Evolutionary conservation across 2,888 invertebrate genomes (phyloP).

Genomic region (Cephalotes varians): DNA sequence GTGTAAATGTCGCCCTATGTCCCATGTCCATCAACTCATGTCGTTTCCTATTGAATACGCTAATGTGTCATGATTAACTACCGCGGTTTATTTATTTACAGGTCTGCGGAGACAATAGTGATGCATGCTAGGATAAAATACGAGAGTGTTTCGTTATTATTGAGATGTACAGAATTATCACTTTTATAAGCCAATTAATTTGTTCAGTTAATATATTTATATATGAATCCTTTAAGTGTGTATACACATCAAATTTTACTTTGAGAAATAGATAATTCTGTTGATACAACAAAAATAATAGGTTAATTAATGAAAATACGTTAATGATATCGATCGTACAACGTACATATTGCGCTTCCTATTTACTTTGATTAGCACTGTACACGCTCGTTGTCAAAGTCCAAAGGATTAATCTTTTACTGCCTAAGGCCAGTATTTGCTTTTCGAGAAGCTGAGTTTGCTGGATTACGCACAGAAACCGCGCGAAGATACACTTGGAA

Average conservation of each 20-base stretch:
- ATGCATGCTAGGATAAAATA: constrained; percentile 8
- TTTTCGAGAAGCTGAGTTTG: constrained; percentile 66
- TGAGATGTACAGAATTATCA: background rate
- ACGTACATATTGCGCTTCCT: background rate
- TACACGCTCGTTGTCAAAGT: constrained; percentile 59
- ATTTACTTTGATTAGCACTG: constrained; percentile 55
- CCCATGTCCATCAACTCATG: constrained; percentile 54
- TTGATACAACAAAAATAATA: background rate
- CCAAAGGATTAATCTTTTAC: constrained; percentile 72
- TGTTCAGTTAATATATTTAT: background rate
- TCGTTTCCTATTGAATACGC: constrained; percentile 63
- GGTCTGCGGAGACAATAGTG: constrained; percentile 20
- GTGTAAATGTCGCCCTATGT: constrained; percentile 25
- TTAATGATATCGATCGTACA: background rate
- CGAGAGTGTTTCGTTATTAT: background rate
- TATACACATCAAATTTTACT: background rate
- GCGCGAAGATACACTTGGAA: constrained; percentile 57
- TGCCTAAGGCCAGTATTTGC: constrained; percentile 61
- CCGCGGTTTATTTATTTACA: constrained; percentile 63
- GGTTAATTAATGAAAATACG: background rate
- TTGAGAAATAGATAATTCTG: constrained; percentile 42
- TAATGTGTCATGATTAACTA: constrained; percentile 46
- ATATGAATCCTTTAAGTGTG: background rate
- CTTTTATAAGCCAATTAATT: background rate
- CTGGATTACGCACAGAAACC: constrained; percentile 66